phyloP scores from a whole-genome alignment of 2,797 vertebrate genomes.

The Sarcophilus harrisii region DNA sequence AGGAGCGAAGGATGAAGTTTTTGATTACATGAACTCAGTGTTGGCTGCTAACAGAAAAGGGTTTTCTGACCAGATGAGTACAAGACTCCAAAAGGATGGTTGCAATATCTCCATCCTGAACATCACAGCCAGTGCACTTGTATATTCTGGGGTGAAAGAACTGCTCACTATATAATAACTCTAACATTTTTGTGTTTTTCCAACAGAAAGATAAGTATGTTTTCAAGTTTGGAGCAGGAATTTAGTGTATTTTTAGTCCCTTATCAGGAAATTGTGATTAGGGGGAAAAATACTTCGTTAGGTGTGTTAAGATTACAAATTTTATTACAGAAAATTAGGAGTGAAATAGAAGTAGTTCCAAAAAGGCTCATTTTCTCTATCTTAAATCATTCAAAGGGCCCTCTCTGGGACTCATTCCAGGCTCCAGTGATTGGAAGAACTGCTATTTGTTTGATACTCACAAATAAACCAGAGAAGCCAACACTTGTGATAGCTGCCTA shows the following conservation, averaged over 20 bases:
- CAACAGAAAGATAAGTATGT: slow-evolving; percentile 70
- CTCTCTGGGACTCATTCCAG: slow-evolving; percentile 59
- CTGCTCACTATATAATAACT: slow-evolving; percentile 66
- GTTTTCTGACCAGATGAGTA: slow-evolving; percentile 66
- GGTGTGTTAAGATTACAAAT: slow-evolving; percentile 64
- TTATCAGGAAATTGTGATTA: slow-evolving; percentile 68
- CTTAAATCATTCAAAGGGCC: slow-evolving; percentile 65
- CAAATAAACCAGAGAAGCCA: slow-evolving; percentile 56
- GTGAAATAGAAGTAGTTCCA: slow-evolving; percentile 41
- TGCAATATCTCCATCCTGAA: slow-evolving; percentile 63
- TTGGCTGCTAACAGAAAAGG: slow-evolving; percentile 65
- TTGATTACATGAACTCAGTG: slow-evolving; percentile 41
- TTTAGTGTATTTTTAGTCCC: slow-evolving; percentile 59
- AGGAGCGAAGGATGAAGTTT: slow-evolving; percentile 54
- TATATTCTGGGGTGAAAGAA: slow-evolving; percentile 66
- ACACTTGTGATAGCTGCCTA: background rate
- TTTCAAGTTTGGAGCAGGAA: slow-evolving; percentile 66
- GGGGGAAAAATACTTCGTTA: slow-evolving; percentile 73
- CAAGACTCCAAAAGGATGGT: slow-evolving; percentile 56
- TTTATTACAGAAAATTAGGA: slow-evolving; percentile 68
- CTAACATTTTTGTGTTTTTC: slow-evolving; percentile 69
- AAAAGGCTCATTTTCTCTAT: slow-evolving; percentile 70
- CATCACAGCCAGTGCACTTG: slow-evolving; percentile 56
- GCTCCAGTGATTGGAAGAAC: slow-evolving; percentile 64
- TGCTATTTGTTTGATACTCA: slow-evolving; percentile 56